Base-by-base conservation (phyloP, 1,140 invertebrate species). In the Popillia japonica region DNA sequence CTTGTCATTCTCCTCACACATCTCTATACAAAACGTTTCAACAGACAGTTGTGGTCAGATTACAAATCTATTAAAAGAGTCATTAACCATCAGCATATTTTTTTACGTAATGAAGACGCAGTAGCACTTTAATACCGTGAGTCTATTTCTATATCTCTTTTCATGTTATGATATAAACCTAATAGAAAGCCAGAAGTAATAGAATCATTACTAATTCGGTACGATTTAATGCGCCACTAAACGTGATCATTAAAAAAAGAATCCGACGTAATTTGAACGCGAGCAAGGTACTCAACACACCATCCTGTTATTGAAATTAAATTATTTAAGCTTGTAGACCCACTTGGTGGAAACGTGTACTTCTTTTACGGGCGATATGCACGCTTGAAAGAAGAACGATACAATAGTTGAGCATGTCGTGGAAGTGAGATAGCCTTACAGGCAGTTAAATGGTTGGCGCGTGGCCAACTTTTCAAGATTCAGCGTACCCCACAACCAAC, bases 391-490 rank as follows among this genome's bases (percentile, higher is more conserved):
- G 14, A 14, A 27, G 22, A 34, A 23, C 17, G 61, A 68, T 9
- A 27, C 3, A 3, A 17, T n/a, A n/a, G n/a, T 6, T 17, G 7
- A 2, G 1, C 10, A 22, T 68, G 10, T 17, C 20, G 61, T 14
- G 61, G 20, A 68, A 34, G 61, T 11, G 61, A 68, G 14, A 11
- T 8, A 9, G 22, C 61, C 11, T 7, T 27, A 68, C 17, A 68
- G 61, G 61, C 61, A 34, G 61, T 68, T 68, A 11, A 68, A 68
- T 68, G 61, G 61, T 68, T 68, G 61, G 61, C 61, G 61, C 61
- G 61, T 68, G 61, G 61, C 61, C 61, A 68, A 68, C 61, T 68
- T 34, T 68, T 68, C 61, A 68, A 68, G 61, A 68, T 68, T 27
- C 61, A 68, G 22, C 61, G 22, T 68, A 68, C 61, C 22, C 27